Conservation (phyloP, 1,140 invertebrate genomes). For the Battus philenor region DNA sequence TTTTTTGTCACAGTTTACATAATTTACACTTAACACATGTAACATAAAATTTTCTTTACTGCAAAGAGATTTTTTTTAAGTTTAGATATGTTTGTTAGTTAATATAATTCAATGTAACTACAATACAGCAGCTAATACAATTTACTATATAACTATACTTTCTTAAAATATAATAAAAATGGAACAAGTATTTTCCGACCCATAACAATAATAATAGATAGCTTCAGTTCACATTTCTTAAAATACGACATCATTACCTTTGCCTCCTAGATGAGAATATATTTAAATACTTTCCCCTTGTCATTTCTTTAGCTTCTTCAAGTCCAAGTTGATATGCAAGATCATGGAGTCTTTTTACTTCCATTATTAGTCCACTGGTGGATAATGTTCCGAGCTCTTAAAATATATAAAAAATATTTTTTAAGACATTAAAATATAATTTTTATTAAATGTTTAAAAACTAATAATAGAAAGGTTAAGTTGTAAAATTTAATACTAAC, state of each 20-base stretch:
- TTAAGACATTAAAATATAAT: no score
- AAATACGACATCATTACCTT: constrained; percentile 37
- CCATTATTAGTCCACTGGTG: constrained; percentile 87
- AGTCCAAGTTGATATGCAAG: constrained; percentile 94
- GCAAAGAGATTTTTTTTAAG: no score
- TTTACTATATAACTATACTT: neutral
- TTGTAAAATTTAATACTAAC: no score
- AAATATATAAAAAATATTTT: no score
- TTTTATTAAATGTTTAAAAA: no score
- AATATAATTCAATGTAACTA: neutral
- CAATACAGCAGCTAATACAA: neutral
- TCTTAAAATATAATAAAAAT: neutral
- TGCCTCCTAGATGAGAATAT: constrained; percentile 81
- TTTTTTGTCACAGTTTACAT: no score
- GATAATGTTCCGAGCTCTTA: constrained; percentile 88
- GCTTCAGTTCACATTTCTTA: constrained; percentile 8
- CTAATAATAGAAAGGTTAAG: no score
- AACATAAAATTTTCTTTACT: no score
- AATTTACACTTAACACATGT: no score
- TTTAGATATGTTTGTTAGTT: neutral
- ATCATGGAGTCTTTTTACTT: constrained; percentile 95
- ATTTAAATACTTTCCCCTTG: constrained; percentile 94
- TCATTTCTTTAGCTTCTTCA: constrained; percentile 97
- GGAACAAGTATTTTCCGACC: neutral
- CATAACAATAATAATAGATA: neutral